Conservation (phyloP, 2,797 vertebrate species). For the Sebastes trivittatus region DNA sequence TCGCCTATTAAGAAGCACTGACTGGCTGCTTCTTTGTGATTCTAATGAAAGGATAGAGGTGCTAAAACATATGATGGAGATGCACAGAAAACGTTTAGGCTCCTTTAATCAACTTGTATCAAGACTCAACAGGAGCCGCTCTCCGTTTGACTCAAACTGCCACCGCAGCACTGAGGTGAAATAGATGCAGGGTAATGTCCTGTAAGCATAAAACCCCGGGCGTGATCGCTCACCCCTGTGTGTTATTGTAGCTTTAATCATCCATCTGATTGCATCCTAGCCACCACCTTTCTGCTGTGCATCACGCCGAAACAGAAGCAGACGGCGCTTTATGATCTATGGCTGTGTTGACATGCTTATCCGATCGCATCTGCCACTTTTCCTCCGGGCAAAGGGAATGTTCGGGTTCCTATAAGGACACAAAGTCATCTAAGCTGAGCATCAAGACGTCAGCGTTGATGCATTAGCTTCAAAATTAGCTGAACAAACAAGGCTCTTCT, state of each 20-base stretch:
- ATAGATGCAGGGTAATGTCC: conserved; percentile 69
- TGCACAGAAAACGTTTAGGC: neutral
- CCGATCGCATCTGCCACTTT: conserved; percentile 51
- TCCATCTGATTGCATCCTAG: conserved; percentile 68
- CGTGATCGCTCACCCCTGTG: conserved; percentile 73
- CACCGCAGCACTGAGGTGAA: conserved; percentile 10
- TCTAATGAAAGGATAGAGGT: neutral
- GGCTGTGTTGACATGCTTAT: conserved; percentile 43
- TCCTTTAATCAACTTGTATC: conserved; percentile 17
- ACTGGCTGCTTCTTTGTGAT: neutral
- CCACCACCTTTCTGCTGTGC: conserved; percentile 61
- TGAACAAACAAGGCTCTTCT: conserved; percentile 49
- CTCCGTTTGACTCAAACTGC: conserved; percentile 11
- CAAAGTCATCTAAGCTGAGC: neutral
- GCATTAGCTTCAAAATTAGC: conserved; percentile 45
- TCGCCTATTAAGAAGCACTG: neutral
- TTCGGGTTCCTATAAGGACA: neutral
- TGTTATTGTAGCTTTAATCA: conserved; percentile 82
- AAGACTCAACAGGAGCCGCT: conserved; percentile 3
- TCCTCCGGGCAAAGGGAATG: neutral
- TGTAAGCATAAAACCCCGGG: conserved; percentile 80
- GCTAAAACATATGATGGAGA: neutral
- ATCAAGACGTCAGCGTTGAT: conserved; percentile 46
- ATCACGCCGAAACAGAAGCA: conserved; percentile 40
- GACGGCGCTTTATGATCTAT: conserved; percentile 60